phyloP scores from a whole-genome alignment of 2,113 vertebrate species.

The Sialia sialis region DNA sequence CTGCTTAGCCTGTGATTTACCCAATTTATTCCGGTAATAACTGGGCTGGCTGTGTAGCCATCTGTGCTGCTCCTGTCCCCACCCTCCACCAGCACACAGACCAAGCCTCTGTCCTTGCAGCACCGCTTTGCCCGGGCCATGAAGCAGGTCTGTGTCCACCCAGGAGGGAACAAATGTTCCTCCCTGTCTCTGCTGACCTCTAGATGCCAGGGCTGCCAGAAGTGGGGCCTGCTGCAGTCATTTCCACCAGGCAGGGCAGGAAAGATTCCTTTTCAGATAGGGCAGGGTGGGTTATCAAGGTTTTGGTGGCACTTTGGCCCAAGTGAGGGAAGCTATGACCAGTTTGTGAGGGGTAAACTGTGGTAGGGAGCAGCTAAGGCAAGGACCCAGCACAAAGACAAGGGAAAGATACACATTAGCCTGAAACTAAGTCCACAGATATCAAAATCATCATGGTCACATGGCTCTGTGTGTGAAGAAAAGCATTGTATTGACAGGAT shows the following conservation, averaged over 20 bases:
- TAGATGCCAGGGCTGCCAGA: neutral
- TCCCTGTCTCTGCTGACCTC: neutral
- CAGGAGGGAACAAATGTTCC: neutral
- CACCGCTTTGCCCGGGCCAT: accelerated
- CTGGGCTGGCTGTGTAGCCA: neutral
- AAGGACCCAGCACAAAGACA: neutral
- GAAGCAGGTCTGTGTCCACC: accelerated
- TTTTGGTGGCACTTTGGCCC: neutral
- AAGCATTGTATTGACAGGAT: neutral
- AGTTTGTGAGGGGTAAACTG: neutral
- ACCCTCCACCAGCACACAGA: accelerated
- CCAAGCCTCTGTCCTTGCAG: neutral
- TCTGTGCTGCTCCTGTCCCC: neutral
- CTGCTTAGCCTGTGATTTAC: constrained; percentile 55
- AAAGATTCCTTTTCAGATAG: neutral
- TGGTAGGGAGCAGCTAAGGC: neutral
- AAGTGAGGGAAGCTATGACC: accelerated
- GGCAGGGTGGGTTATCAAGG: neutral
- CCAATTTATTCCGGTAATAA: constrained; percentile 22
- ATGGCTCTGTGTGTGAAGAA: neutral
- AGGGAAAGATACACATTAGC: neutral
- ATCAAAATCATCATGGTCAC: neutral
- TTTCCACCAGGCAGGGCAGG: neutral
- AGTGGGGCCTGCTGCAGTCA: neutral
- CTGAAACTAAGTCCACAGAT: neutral